Base-by-base conservation (phyloP, 1,140 invertebrate species). In the Parasteatoda tepidariorum region DNA sequence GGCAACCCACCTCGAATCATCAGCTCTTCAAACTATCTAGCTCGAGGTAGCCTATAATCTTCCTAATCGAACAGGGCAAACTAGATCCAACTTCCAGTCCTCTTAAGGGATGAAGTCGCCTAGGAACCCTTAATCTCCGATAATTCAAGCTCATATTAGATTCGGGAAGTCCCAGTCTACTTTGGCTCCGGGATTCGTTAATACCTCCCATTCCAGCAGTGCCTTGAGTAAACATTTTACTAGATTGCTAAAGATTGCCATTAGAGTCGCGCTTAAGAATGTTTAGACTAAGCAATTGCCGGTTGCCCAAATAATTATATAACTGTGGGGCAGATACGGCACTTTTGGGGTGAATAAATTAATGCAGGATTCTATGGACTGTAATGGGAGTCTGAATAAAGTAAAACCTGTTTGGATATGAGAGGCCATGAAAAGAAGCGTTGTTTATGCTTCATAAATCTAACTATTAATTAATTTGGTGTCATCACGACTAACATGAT, bases 111-210 rank as follows among this genome's bases (percentile, higher is more conserved):
- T 71, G 48, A 71, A 30, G 41, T 30, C 48, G 26, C 48, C 18
- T 9, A 48, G 41, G 26, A 71, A 2, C n/a, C 48, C 38, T 3
- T 55, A 71, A 71, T 71, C 68, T 71, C 22, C 54, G 68, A 48
- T 71, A 71, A 71, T 71, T 71, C 41, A 48, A 31, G 13, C 26
- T 30, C 28, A 55, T 55, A 41, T 71, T 26, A n/a, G 66, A 11
- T n/a, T 22, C 33, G n/a, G n/a, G 57, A 26, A n/a, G 2, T 11
- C 28, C n/a, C n/a, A n/a, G 68, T 41, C 48, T 48, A 30, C 18
- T 31, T 2, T 13, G 68, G 38, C 34, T 22, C 31, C 31, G 41
- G 0, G 57, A 59, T 59, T 59, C 9, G 57, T 7, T 48, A 48
- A 48, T 48, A 48, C 38, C 38, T 18, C 4, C 38, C n/a, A n/a